Percentiles rank a stretch among this genome's conserved stretches.
These are phyloP conservation scores for Andrena dorsata DNA, from an alignment of 2,888 invertebrate genomes.

Conservation along the genomic window DNA sequence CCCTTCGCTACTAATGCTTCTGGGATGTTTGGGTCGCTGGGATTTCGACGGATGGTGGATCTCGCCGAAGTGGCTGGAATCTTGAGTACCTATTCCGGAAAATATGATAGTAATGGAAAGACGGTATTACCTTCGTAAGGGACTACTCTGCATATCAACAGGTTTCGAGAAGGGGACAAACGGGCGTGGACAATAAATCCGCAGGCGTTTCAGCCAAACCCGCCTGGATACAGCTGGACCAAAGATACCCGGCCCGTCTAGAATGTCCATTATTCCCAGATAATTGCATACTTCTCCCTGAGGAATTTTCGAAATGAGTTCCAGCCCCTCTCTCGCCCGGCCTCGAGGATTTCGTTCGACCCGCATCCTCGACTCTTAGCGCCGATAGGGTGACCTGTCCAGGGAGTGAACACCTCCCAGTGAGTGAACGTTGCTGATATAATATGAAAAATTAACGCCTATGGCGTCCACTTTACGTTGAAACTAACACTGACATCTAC, in stretches of 20 bases:
- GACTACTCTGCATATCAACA: no score
- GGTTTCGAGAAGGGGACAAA: no score
- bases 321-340: constrained; percentile 47
- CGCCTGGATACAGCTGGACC: constrained; percentile 34
- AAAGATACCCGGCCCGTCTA: constrained; percentile 68
- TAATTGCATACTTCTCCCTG: constrained; percentile 76
- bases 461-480: no score
- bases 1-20: neutral
- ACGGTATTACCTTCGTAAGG: no score
- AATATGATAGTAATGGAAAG: no score
- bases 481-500: no score
- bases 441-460: no score
- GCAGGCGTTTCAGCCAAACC: constrained; percentile 29
- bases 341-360: constrained; percentile 15
- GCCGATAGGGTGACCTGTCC: no score
- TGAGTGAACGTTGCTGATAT: no score
- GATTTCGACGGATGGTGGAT: neutral
- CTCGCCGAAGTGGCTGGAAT: no score
- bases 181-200: constrained; percentile 63
- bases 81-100: no score
- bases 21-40: neutral
- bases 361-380: constrained; percentile 8
- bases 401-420: no score
- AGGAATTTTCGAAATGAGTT: constrained; percentile 78
- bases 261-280: constrained; percentile 76